Conservation (phyloP, 2,113 vertebrate species). For the Myotis lucifugus region DNA sequence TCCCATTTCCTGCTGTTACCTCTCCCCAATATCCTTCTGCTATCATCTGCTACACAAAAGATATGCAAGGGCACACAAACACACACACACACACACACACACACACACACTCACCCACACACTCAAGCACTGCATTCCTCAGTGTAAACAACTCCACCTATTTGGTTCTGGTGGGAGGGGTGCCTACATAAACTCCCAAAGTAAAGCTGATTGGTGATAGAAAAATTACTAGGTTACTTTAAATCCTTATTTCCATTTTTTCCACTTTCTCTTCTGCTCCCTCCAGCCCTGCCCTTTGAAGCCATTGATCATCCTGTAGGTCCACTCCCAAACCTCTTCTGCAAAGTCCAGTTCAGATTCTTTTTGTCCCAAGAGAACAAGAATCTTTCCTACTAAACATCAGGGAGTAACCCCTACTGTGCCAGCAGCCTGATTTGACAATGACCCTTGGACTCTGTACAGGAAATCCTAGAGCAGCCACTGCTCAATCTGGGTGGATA, state of each 20-base stretch:
- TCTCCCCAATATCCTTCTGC: background rate
- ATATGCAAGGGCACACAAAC: rapidly evolving
- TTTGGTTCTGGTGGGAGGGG: background rate
- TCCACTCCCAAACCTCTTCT: background rate
- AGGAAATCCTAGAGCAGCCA: background rate
- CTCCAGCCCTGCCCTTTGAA: background rate
- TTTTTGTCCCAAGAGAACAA: background rate
- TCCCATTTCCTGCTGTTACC: background rate
- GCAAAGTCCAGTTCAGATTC: background rate
- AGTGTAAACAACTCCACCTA: too few relatives aligned
- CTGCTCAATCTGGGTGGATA: background rate
- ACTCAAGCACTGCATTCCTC: background rate
- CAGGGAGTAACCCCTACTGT: background rate
- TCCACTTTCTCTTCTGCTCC: background rate
- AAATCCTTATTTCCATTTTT: background rate
- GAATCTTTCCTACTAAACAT: background rate
- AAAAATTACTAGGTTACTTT: too few relatives aligned
- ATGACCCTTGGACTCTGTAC: background rate
- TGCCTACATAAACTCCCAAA: background rate
- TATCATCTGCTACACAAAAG: background rate
- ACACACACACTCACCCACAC: background rate
- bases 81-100: background rate
- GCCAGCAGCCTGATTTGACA: background rate
- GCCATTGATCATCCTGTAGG: background rate
- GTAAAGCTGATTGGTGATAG: background rate